Base-by-base conservation (phyloP, 1,140 invertebrate genomes). In the Drosophila arawakana region DNA sequence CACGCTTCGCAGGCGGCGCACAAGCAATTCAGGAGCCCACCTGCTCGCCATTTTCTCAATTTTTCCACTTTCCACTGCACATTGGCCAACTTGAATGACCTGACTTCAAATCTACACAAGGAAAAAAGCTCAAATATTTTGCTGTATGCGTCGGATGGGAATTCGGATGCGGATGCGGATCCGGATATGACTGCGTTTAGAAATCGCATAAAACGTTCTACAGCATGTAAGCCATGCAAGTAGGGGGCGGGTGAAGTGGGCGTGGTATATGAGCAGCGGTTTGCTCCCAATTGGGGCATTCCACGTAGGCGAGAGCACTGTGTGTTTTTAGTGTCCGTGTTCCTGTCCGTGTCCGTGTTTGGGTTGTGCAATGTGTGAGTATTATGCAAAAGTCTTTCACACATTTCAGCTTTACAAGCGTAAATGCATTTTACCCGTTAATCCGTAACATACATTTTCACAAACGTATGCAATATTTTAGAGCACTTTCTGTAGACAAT, bases 181-280 rank as follows among this genome's bases (percentile, higher is more conserved):
- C 47, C 82, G 82, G 78, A 76, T 76, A 76, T 79, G 78, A 84
- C 68, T 78, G 69, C 59, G 69, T 76, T 79, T 69, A 57, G 65
- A 55, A 76, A 73, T 76, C 68, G 72, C 78, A 73, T 66, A 47
- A 69, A 78, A 80, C 70, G 21, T 54, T 50, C 50, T 69, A 59
- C 62, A 86, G 76, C 69, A 85, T 81, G 81, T 61, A 71, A 81
- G 35, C 54, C 59, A 10, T 57, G 75, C 66, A 50, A 58, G 43
- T 62, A 46, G 41, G 41, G 60, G 1, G 43, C 25, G 25, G 25
- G 25, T 4, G 25, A 4, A 30, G 3, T 30, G 25, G 25, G 25
- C 25, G 25, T 30, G 25, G 25, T 30, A 25, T 25, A 4, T 2
- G 25, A 30, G 4, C 4, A 30, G 25, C 25, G 25, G 6, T 30